Evolutionary conservation across 1,140 invertebrate species (phyloP).

Genomic region (Sarcophaga bullata): DNA sequence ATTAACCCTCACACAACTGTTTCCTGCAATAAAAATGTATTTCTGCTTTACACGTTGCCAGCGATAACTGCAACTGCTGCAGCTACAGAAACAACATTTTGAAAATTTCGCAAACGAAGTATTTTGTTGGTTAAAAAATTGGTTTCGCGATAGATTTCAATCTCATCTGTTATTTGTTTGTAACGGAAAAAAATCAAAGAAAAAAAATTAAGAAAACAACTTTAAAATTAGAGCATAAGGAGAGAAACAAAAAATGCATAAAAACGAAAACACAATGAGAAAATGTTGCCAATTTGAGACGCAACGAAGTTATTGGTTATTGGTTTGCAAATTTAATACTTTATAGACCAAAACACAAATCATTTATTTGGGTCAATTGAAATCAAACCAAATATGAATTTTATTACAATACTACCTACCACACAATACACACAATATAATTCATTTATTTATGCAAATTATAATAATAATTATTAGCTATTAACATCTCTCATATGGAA

Average conservation of each 20-base stretch:
- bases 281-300: too few relatives aligned
- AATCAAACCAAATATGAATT: not conserved
- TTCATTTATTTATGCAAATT: too few relatives aligned
- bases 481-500: too few relatives aligned
- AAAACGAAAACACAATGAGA: not conserved
- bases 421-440: too few relatives aligned
- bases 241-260: not conserved
- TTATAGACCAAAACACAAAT: not conserved
- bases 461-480: too few relatives aligned
- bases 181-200: not conserved
- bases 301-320: not conserved
- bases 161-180: not conserved
- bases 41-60: not conserved
- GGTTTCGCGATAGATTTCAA: slow-evolving; percentile 18
- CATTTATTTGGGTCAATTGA: slow-evolving; percentile 1
- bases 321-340: not conserved
- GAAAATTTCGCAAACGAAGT: not conserved
- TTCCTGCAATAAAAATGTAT: not conserved
- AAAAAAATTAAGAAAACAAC: too few relatives aligned
- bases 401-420: too few relatives aligned
- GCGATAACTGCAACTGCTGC: not conserved
- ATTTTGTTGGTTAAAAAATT: slow-evolving; percentile 16
- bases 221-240: not conserved
- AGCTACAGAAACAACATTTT: not conserved
- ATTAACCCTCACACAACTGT: not conserved